phyloP scores from a whole-genome alignment of 2,797 vertebrate species.

The Rhinatrema bivittatum region DNA sequence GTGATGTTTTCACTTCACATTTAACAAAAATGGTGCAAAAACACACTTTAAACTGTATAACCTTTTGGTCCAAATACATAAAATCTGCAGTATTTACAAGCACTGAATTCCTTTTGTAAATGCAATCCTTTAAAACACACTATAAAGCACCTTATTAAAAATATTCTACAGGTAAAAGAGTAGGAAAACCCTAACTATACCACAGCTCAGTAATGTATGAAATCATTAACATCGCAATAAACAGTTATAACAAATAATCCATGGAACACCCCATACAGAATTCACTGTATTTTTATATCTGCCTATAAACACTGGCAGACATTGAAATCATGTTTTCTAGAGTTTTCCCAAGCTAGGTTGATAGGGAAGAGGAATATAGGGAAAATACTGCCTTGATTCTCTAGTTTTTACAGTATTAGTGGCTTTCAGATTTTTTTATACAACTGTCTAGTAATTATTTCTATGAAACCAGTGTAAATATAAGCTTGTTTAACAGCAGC shows the following conservation, averaged over 20 bases:
- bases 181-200: conserved; percentile 62
- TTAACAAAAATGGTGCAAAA: conserved; percentile 53
- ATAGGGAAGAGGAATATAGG: conserved; percentile 14
- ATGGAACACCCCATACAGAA: conserved; percentile 40
- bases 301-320: conserved; percentile 32
- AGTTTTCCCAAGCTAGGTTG: conserved; percentile 29
- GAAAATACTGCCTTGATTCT: conserved; percentile 35
- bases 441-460: too few species aligned
- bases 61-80: conserved; percentile 70
- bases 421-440: conserved; percentile 26
- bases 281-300: conserved; percentile 29
- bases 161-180: conserved; percentile 71
- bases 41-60: conserved; percentile 51
- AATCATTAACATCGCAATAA: conserved; percentile 42
- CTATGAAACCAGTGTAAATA: conserved; percentile 47
- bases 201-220: conserved; percentile 59
- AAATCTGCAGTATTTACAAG: conserved; percentile 75
- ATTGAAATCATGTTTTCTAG: conserved; percentile 23
- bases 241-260: conserved; percentile 49
- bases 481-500: conserved; percentile 43
- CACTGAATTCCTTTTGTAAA: conserved; percentile 60
- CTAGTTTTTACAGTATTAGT: conserved; percentile 36
- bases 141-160: conserved; percentile 77
- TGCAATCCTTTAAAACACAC: conserved; percentile 74
- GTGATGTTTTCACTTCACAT: conserved; percentile 48